Evolutionary conservation across 53 echinoderm and acorn worm genomes (phyloP).

Genomic region (Echinarachnius parma): DNA sequence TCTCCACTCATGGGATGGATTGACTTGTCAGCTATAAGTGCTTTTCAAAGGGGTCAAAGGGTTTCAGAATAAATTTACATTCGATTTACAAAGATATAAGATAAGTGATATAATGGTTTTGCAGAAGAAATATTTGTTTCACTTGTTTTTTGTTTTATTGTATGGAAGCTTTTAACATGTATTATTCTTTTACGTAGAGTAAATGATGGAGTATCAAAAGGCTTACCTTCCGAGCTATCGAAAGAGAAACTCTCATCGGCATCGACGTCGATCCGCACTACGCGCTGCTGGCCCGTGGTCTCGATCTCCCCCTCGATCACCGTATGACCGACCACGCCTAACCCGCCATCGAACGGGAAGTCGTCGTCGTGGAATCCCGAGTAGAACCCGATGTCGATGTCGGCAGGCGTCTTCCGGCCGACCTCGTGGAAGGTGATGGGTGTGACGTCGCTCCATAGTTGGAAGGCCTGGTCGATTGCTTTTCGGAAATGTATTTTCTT

Average conservation of each 20-base stretch:
- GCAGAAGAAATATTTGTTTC: too few relatives aligned
- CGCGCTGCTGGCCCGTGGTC: not conserved
- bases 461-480: constrained; percentile 41
- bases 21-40: too few relatives aligned
- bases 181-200: too few relatives aligned
- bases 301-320: constrained; percentile 6
- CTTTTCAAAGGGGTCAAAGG: too few relatives aligned
- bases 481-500: constrained; percentile 27
- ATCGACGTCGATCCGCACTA: constrained; percentile 26
- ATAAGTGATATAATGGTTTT: too few relatives aligned
- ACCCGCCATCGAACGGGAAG: constrained; percentile 57
- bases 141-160: too few relatives aligned
- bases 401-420: constrained; percentile 34
- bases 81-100: too few relatives aligned
- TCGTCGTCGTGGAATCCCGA: constrained; percentile 51
- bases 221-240: constrained; percentile 19
- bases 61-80: too few relatives aligned
- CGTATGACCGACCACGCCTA: constrained; percentile 41
- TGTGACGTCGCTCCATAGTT: constrained; percentile 64
- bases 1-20: too few relatives aligned
- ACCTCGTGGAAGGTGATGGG: constrained; percentile 54
- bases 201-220: not conserved
- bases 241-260: constrained; percentile 27
- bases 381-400: constrained; percentile 62
- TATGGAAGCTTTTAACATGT: too few relatives aligned